phyloP scores from a whole-genome alignment of 2,888 invertebrate genomes.

The Andrena minutula region DNA sequence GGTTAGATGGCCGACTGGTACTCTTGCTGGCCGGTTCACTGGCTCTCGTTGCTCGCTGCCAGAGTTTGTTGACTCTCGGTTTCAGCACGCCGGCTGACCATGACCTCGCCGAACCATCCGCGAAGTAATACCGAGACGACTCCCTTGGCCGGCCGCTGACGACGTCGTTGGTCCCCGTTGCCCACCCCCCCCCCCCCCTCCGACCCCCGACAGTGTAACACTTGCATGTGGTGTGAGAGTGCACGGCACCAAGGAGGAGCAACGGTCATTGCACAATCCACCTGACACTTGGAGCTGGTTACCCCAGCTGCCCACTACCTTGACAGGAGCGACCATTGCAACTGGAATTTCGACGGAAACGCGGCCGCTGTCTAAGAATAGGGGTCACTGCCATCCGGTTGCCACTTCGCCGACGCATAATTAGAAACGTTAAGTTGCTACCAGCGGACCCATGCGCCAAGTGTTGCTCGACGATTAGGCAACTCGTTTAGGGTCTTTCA shows the following conservation, averaged over 20 bases:
- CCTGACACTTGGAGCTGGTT: constrained; percentile 20
- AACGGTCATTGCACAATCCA: constrained; percentile 33
- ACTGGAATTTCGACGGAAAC: constrained; percentile 39
- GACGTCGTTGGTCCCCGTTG: constrained; percentile 67
- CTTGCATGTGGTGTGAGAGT: constrained; percentile 28
- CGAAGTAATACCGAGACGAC: constrained; percentile 78
- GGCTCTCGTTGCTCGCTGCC: constrained; percentile 63
- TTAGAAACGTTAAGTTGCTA: background rate
- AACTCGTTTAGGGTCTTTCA: too few relatives aligned
- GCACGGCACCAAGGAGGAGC: constrained; percentile 5
- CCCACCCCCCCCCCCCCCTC: constrained; percentile 23
- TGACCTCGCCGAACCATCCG: constrained; percentile 84
- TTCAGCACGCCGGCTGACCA: constrained; percentile 83
- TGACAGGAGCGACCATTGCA: background rate
- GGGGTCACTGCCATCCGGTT: constrained; percentile 38
- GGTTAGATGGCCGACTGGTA: constrained; percentile 44
- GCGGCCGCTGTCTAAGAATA: constrained; percentile 14
- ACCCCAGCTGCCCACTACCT: constrained; percentile 1
- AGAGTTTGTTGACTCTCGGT: constrained; percentile 85
- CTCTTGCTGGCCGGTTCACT: constrained; percentile 56
- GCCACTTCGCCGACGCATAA: background rate
- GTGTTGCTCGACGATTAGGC: background rate
- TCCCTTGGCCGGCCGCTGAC: constrained; percentile 54
- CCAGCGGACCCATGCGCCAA: background rate
- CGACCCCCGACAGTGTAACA: constrained; percentile 33